phyloP scores from a whole-genome alignment of 2,113 vertebrate species.

The Proteles cristata region DNA sequence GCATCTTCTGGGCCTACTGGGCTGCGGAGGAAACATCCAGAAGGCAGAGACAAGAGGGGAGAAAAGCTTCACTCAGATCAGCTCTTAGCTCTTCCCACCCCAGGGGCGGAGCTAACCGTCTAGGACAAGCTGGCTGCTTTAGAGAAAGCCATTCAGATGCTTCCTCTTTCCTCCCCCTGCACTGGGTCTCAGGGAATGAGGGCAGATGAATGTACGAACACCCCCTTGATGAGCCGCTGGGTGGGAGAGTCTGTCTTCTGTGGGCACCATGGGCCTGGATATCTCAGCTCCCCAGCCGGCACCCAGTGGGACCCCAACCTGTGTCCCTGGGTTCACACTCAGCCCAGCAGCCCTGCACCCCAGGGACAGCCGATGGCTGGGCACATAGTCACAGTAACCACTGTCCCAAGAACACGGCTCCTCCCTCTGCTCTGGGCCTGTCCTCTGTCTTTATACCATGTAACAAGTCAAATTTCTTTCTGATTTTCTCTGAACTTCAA shows the following conservation, averaged over 20 bases:
- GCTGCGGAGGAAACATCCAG: background rate
- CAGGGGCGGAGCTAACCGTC: too few relatives aligned
- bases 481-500: too few relatives aligned
- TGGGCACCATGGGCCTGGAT: background rate
- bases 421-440: too few relatives aligned
- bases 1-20: accelerated
- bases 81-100: background rate
- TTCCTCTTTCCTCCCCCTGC: background rate
- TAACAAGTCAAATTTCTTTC: too few relatives aligned
- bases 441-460: too few relatives aligned
- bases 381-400: background rate
- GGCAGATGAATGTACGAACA: background rate
- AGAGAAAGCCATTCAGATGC: background rate
- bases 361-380: background rate
- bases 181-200: accelerated
- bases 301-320: background rate
- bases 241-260: too few relatives aligned
- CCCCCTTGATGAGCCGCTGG: too few relatives aligned
- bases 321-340: background rate
- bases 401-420: too few relatives aligned
- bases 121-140: background rate
- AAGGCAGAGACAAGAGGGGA: background rate
- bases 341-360: accelerated
- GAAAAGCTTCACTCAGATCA: background rate
- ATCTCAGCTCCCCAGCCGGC: background rate